These are phyloP conservation scores for Eubasilissa regina DNA, from an alignment of 1,140 invertebrate genomes.

Conservation along the genomic window DNA sequence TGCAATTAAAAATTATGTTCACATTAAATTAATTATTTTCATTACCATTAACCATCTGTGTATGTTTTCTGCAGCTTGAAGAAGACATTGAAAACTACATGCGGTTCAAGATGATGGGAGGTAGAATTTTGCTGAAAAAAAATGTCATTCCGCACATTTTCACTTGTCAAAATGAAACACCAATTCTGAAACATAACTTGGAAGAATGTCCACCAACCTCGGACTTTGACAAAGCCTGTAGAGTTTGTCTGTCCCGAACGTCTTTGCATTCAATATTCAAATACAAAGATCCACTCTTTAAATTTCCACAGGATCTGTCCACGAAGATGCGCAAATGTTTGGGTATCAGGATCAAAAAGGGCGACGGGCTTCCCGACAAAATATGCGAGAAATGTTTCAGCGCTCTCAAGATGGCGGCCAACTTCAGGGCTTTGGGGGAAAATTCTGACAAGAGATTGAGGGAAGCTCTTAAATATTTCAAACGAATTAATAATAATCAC, in stretches of 20 bases:
- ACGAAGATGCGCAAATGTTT: background rate
- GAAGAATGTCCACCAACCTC: conserved; percentile 1
- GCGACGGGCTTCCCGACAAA: conserved; percentile 9
- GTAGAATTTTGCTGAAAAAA: too few relatives aligned
- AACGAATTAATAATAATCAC: background rate
- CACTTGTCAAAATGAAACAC: too few relatives aligned
- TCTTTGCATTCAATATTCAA: conserved; percentile 10
- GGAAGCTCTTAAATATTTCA: background rate
- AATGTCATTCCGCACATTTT: too few relatives aligned
- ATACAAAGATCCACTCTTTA: background rate
- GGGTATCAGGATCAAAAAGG: conserved; percentile 1
- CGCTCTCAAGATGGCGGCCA: background rate
- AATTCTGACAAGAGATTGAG: background rate
- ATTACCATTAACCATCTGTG: too few relatives aligned
- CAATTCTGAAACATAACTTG: too few relatives aligned
- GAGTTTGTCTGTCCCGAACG: background rate
- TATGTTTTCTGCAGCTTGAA: too few relatives aligned
- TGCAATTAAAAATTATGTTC: too few relatives aligned
- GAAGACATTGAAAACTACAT: too few relatives aligned
- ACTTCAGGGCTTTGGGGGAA: background rate
- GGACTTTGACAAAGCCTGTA: conserved; percentile 6
- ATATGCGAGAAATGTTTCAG: conserved; percentile 4
- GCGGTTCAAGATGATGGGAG: too few relatives aligned
- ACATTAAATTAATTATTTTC: too few relatives aligned
- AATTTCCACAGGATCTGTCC: background rate